phyloP scores from a whole-genome alignment of 64 coral and sea anemone species.

The Dendronephthya gigantea region DNA sequence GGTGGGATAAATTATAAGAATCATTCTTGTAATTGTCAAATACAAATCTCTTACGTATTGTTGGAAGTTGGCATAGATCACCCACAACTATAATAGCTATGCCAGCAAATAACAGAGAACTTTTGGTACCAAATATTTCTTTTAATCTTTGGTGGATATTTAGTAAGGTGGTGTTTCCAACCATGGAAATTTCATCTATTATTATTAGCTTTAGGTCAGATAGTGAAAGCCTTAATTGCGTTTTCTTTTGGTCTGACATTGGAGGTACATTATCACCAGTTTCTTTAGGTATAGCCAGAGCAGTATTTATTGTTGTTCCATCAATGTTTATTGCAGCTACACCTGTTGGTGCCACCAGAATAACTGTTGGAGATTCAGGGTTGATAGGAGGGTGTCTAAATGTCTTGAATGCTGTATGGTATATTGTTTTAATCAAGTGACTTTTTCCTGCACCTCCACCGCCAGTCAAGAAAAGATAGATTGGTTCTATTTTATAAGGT shows the following conservation, averaged over 20 bases:
- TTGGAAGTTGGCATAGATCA: too few species aligned
- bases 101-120: slow-evolving; percentile 45
- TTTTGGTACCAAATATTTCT: slow-evolving; percentile 48
- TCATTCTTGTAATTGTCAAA: slow-evolving; percentile 39
- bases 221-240: slow-evolving; percentile 45
- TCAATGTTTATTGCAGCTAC: slow-evolving; percentile 50
- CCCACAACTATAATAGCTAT: slow-evolving; percentile 25
- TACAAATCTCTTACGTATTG: slow-evolving; percentile 10
- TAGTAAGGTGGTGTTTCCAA: slow-evolving; percentile 37
- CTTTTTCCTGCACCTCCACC: too few species aligned
- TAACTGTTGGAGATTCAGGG: slow-evolving; percentile 28
- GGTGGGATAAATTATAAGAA: slow-evolving; percentile 32
- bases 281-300: slow-evolving; percentile 39
- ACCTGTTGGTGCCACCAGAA: slow-evolving; percentile 42
- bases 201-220: slow-evolving; percentile 41
- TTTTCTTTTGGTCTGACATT: slow-evolving; percentile 45
- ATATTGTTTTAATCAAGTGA: too few species aligned
- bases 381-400: slow-evolving; percentile 21
- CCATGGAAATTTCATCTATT: slow-evolving; percentile 52
- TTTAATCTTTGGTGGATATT: slow-evolving; percentile 48
- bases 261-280: slow-evolving; percentile 35
- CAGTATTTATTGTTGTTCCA: slow-evolving; percentile 46
- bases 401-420: too few species aligned
- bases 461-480: too few species aligned
- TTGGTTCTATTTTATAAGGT: too few species aligned